These are phyloP conservation scores for Oscheius sp. DNA, from an alignment of 2,888 invertebrate genomes.

Conservation along the genomic window DNA sequence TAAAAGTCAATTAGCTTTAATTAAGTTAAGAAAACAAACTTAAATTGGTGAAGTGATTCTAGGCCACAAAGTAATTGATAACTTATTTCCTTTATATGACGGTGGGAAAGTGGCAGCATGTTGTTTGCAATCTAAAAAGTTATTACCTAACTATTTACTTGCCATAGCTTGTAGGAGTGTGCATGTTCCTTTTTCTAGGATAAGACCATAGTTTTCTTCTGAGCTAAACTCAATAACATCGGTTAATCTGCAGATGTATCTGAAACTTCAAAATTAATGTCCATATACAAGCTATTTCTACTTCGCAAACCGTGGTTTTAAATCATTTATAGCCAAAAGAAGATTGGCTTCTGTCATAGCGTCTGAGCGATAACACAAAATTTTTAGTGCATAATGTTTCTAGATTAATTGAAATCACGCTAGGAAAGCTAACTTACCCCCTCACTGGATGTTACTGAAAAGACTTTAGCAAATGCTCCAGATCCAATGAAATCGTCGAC, in stretches of 20 bases:
- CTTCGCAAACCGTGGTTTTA: not conserved
- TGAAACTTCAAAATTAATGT: not conserved
- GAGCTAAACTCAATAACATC: not conserved
- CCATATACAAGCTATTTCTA: not conserved
- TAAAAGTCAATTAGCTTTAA: too few relatives aligned
- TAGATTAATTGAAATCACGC: not conserved
- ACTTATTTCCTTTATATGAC: not conserved
- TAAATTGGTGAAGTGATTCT: not conserved
- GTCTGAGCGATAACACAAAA: not conserved
- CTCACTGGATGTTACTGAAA: not conserved
- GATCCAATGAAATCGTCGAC: not conserved
- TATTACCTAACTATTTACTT: not conserved
- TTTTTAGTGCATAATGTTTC: not conserved
- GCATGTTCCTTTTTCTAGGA: conserved; percentile 6
- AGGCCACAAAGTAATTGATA: not conserved
- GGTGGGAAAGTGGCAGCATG: not conserved
- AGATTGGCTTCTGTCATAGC: not conserved
- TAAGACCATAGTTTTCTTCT: not conserved
- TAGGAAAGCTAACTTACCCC: not conserved
- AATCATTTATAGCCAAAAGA: not conserved
- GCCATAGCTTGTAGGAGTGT: not conserved
- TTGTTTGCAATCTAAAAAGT: not conserved
- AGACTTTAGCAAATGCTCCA: not conserved
- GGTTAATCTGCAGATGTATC: not conserved
- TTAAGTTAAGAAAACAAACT: too few relatives aligned